Percentiles rank a stretch among this genome's conserved stretches.
Conservation (phyloP, 2,797 vertebrate genomes). For the Hybognathus amarus region DNA sequence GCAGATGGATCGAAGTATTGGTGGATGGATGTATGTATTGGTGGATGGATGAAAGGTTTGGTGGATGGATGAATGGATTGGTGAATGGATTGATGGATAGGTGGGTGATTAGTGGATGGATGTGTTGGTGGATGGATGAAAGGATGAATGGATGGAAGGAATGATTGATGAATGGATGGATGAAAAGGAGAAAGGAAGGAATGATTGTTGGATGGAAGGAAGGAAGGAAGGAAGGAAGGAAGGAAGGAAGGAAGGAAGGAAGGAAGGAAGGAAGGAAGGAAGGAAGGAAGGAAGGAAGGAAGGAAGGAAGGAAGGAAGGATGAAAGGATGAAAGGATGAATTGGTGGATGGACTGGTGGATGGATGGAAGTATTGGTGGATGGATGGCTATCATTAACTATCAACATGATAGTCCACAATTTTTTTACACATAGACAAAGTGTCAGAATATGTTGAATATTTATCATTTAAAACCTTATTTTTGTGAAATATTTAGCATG, state of each 20-base stretch:
- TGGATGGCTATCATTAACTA: not conserved
- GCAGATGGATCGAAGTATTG: not conserved
- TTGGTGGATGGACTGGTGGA: no score
- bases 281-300: accelerated
- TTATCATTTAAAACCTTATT: not conserved
- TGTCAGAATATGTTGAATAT: not conserved
- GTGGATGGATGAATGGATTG: no score
- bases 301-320: no score
- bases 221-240: not conserved
- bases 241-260: accelerated
- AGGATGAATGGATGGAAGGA: no score
- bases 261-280: no score
- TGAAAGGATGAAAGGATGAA: no score
- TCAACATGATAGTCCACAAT: not conserved
- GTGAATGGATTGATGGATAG: not conserved
- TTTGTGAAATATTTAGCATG: not conserved
- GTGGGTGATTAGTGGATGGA: not conserved
- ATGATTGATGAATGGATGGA: not conserved
- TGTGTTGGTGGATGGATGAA: not conserved
- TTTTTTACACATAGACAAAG: not conserved
- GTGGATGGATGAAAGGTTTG: not conserved
- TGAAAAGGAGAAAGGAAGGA: no score
- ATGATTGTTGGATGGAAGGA: no score
- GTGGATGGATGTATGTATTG: not conserved
- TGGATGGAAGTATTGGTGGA: no score